Conservation (phyloP, 2,888 invertebrate species). For the Leptopterna dolabrata region DNA sequence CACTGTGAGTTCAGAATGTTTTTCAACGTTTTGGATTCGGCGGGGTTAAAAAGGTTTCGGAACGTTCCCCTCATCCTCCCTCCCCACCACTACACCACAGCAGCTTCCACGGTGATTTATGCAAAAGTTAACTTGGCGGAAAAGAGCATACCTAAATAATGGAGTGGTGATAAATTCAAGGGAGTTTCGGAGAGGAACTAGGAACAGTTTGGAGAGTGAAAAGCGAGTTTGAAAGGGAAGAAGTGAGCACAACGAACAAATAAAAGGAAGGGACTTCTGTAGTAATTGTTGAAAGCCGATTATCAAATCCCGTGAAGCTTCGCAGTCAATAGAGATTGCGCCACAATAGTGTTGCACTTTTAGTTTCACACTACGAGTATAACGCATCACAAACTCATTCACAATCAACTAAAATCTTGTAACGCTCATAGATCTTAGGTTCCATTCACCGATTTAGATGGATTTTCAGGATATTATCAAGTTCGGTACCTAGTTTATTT, state of each 20-base stretch:
- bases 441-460: too few relatives aligned
- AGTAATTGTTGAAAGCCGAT: conserved; percentile 27
- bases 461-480: too few relatives aligned
- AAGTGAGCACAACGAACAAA: neutral
- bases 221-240: neutral
- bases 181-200: conserved; percentile 29
- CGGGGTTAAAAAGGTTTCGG: conserved; percentile 16
- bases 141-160: conserved; percentile 48
- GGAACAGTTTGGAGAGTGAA: conserved; percentile 31
- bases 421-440: too few relatives aligned
- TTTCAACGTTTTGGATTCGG: neutral
- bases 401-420: too few relatives aligned
- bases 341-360: too few relatives aligned
- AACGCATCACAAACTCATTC: too few relatives aligned
- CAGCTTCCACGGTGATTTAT: conserved; percentile 28
- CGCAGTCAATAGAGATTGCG: too few relatives aligned
- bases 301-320: neutral
- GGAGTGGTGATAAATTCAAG: conserved; percentile 46
- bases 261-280: neutral
- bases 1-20: neutral
- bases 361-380: too few relatives aligned
- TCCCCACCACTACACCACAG: neutral
- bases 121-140: conserved; percentile 46
- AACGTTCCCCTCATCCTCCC: neutral
- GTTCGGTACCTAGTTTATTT: too few relatives aligned